A percentile compares a stretch with the other conserved stretches of the same genome.
Evolutionary conservation across 2,113 vertebrate genomes (phyloP).

Genomic region (Erinaceus europaeus): DNA sequence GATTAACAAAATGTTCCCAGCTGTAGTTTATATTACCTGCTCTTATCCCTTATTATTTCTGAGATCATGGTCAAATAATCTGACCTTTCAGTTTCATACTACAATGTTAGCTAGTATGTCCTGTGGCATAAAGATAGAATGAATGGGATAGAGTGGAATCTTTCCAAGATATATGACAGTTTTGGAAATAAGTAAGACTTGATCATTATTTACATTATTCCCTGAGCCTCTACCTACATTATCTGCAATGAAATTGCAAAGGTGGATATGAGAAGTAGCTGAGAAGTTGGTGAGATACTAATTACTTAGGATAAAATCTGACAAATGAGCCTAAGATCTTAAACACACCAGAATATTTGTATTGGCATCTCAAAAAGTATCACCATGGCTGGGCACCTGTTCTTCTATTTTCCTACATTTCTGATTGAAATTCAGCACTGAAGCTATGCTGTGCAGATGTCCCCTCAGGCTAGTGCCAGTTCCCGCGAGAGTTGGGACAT

Average conservation of each 20-base stretch:
- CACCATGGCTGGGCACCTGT: not conserved
- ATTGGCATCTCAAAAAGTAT: not conserved
- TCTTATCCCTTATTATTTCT: not conserved
- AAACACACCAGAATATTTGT: not conserved
- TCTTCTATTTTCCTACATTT: not conserved
- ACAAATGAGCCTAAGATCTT: not conserved
- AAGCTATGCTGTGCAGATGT: too few relatives aligned
- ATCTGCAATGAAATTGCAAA: too few relatives aligned
- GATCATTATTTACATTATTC: not conserved
- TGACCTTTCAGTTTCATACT: not conserved
- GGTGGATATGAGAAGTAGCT: not conserved
- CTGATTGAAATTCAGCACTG: not conserved
- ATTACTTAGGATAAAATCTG: not conserved
- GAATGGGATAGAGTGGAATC: not conserved
- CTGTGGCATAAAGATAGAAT: not conserved
- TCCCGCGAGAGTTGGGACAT: too few relatives aligned
- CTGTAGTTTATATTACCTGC: not conserved
- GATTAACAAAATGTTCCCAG: not conserved
- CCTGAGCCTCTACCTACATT: too few relatives aligned
- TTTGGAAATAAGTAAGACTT: not conserved
- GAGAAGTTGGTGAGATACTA: not conserved
- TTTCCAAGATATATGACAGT: not conserved
- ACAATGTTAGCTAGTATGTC: not conserved
- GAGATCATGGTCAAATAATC: not conserved
- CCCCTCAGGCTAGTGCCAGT: too few relatives aligned